These are phyloP conservation scores for Penaeus indicus DNA, from an alignment of 1,140 invertebrate species.

Conservation along the genomic window DNA sequence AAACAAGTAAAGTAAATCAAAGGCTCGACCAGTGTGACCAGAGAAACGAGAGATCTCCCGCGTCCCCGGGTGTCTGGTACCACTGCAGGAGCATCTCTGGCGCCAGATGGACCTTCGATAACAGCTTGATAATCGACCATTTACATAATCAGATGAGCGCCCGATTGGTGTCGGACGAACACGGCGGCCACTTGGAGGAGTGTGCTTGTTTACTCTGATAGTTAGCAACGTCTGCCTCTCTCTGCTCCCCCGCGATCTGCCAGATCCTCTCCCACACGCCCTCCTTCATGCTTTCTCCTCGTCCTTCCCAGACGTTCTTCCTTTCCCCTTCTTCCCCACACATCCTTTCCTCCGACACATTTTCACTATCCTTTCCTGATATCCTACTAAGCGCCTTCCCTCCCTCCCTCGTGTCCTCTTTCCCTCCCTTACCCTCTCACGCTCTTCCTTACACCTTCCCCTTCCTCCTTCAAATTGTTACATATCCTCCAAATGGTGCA, in stretches of 20 bases:
- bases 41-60: too few species aligned
- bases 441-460: not conserved
- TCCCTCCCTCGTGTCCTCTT: not conserved
- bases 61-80: slow-evolving; percentile 45
- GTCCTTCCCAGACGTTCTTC: too few species aligned
- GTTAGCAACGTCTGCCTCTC: too few species aligned
- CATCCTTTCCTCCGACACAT: not conserved
- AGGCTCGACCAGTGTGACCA: too few species aligned
- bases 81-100: slow-evolving; percentile 52
- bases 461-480: not conserved
- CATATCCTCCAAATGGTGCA: not conserved
- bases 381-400: not conserved
- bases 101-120: slow-evolving; percentile 53
- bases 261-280: too few species aligned
- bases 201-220: too few species aligned
- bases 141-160: slow-evolving; percentile 59
- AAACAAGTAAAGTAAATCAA: too few species aligned
- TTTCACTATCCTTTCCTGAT: not conserved
- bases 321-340: not conserved
- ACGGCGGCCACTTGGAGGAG: not conserved
- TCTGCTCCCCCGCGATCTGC: too few species aligned
- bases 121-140: slow-evolving; percentile 49
- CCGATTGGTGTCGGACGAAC: slow-evolving; percentile 6
- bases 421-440: not conserved
- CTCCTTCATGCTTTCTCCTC: too few species aligned